Conservation (phyloP, 2,888 invertebrate genomes). For the Serrognathus titanus region DNA sequence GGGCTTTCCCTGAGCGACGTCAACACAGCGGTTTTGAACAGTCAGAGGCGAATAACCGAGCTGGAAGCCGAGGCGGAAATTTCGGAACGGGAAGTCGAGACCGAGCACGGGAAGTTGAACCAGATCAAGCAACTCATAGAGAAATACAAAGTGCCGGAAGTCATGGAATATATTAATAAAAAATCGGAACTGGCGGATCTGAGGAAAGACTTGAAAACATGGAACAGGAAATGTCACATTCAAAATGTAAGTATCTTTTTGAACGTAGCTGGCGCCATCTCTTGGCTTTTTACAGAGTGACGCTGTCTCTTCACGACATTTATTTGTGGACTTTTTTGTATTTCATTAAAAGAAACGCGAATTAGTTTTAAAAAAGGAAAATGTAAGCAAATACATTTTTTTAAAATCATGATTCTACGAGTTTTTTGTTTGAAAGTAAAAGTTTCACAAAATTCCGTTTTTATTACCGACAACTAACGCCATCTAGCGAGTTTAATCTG, state of each 20-base stretch:
- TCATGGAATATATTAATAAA: slow-evolving; percentile 57
- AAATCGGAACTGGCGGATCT: slow-evolving; percentile 53
- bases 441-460: too few relatives aligned
- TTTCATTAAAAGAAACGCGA: too few relatives aligned
- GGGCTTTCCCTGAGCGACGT: slow-evolving; percentile 49
- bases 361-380: too few relatives aligned
- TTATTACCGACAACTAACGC: too few relatives aligned
- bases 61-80: slow-evolving; percentile 48
- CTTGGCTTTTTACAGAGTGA: too few relatives aligned
- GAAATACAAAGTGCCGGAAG: slow-evolving; percentile 51
- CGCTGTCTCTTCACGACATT: too few relatives aligned
- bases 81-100: slow-evolving; percentile 48
- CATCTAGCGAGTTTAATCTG: too few relatives aligned
- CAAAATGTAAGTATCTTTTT: slow-evolving; percentile 12
- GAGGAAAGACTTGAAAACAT: slow-evolving; percentile 36
- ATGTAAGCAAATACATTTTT: too few relatives aligned
- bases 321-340: too few relatives aligned
- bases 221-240: slow-evolving; percentile 30
- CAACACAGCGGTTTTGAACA: slow-evolving; percentile 46
- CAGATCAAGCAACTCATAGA: slow-evolving; percentile 51
- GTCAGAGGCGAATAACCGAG: slow-evolving; percentile 45
- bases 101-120: slow-evolving; percentile 43
- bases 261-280: too few relatives aligned
- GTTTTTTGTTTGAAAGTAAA: too few relatives aligned
- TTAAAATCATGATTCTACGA: too few relatives aligned